These are phyloP conservation scores for Ruditapes philippinarum DNA, from an alignment of 1,140 invertebrate genomes.

Conservation along the genomic window DNA sequence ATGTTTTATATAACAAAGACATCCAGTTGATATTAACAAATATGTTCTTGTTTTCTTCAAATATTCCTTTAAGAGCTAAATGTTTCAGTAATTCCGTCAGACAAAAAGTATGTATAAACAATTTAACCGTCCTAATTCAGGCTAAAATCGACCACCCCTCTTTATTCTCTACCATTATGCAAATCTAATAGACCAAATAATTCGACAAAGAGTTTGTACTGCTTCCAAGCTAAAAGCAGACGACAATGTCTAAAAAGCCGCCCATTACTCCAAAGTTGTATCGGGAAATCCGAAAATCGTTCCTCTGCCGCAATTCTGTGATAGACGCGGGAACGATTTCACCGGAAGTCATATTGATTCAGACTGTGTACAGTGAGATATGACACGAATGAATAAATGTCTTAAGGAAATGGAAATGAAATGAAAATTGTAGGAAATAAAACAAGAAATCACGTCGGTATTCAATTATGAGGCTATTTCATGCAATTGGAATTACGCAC, in stretches of 20 bases:
- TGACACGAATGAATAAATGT: slow-evolving; percentile 52
- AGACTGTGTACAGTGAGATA: slow-evolving; percentile 54
- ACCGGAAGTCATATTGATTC: slow-evolving; percentile 61
- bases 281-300: slow-evolving; percentile 44
- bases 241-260: neutral
- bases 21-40: too few species aligned
- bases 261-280: slow-evolving; percentile 6
- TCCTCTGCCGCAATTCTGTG: slow-evolving; percentile 20
- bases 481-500: neutral
- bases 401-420: slow-evolving; percentile 23
- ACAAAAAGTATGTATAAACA: too few species aligned
- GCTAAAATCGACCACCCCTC: too few species aligned
- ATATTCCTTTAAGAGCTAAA: too few species aligned
- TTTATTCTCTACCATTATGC: too few species aligned
- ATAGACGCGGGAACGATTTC: slow-evolving; percentile 29
- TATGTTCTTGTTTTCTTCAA: too few species aligned
- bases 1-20: too few species aligned
- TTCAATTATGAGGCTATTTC: neutral
- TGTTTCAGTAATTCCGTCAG: too few species aligned
- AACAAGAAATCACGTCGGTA: neutral
- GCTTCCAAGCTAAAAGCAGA: slow-evolving; percentile 1
- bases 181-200: slow-evolving; percentile 10
- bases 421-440: slow-evolving; percentile 6
- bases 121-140: too few species aligned
- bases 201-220: slow-evolving; percentile 9